phyloP scores from a whole-genome alignment of 2,113 vertebrate genomes.

The Polypterus bichir region DNA sequence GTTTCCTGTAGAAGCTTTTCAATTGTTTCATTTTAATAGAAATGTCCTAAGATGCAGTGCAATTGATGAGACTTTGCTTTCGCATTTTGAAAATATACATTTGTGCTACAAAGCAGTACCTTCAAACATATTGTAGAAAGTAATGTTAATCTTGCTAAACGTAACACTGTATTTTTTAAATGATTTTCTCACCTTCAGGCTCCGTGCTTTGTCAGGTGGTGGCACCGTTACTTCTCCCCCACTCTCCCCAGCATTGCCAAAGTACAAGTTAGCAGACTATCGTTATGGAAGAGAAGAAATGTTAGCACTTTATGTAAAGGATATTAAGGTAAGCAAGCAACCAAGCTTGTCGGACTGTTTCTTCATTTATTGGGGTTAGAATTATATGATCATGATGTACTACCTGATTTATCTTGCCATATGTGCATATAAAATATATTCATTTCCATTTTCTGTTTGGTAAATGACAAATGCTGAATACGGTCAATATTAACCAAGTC shows the following conservation, averaged over 20 bases:
- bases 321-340: constrained; percentile 73
- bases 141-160: constrained; percentile 3
- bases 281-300: constrained; percentile 98
- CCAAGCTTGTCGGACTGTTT: background rate
- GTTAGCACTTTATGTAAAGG: constrained; percentile 99
- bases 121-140: background rate
- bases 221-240: constrained; percentile 83
- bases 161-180: constrained; percentile 8
- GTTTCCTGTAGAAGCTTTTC: background rate
- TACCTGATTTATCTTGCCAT: no score
- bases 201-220: constrained; percentile 88
- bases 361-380: no score
- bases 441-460: no score
- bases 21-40: background rate
- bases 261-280: constrained; percentile 98
- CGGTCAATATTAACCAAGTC: no score
- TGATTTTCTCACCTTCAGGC: constrained; percentile 50
- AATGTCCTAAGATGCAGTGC: background rate
- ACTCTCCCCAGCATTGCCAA: constrained; percentile 91
- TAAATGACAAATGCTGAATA: no score
- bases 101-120: background rate
- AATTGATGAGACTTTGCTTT: background rate
- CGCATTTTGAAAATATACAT: background rate
- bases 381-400: no score
- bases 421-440: no score